These are phyloP conservation scores for Habroteleia sp. DNA, from an alignment of 2,888 invertebrate genomes.

Conservation along the genomic window DNA sequence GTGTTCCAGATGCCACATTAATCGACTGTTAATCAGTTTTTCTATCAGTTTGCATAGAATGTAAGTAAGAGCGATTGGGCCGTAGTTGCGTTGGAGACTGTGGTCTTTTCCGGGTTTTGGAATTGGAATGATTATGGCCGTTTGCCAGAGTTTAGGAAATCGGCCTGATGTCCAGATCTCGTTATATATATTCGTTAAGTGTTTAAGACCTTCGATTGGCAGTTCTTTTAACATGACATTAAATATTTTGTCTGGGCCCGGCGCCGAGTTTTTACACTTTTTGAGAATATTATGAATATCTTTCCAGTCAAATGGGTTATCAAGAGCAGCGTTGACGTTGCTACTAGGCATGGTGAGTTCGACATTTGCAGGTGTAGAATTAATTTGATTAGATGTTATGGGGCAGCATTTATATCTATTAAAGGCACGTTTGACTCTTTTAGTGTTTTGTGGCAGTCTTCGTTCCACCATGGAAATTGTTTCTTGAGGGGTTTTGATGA, in stretches of 20 bases:
- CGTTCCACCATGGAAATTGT: constrained; percentile 42
- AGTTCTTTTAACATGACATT: constrained; percentile 43
- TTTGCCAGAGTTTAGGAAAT: constrained; percentile 29
- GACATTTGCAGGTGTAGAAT: too few species aligned
- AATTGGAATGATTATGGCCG: constrained; percentile 34
- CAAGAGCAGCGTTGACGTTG: neutral
- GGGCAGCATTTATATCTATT: constrained; percentile 19
- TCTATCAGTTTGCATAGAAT: constrained; percentile 18
- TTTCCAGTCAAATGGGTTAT: neutral
- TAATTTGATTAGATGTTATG: too few species aligned
- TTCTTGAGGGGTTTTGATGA: constrained; percentile 12
- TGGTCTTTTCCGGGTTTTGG: constrained; percentile 15
- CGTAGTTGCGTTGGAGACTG: constrained; percentile 6
- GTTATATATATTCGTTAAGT: neutral
- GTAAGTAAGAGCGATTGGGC: constrained; percentile 16
- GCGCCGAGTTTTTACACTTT: constrained; percentile 10
- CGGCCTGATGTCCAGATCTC: neutral
- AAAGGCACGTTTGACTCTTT: constrained; percentile 17
- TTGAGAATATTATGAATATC: neutral
- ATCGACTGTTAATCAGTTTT: constrained; percentile 33
- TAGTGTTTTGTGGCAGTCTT: neutral
- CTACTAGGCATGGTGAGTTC: too few species aligned
- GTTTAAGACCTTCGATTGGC: constrained; percentile 4
- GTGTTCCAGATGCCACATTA: constrained; percentile 30
- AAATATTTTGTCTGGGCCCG: constrained; percentile 58